Percentiles rank a stretch among this genome's conserved stretches.
Evolutionary conservation across 2,113 vertebrate species (phyloP).

Genomic region (Cinclus cinclus): DNA sequence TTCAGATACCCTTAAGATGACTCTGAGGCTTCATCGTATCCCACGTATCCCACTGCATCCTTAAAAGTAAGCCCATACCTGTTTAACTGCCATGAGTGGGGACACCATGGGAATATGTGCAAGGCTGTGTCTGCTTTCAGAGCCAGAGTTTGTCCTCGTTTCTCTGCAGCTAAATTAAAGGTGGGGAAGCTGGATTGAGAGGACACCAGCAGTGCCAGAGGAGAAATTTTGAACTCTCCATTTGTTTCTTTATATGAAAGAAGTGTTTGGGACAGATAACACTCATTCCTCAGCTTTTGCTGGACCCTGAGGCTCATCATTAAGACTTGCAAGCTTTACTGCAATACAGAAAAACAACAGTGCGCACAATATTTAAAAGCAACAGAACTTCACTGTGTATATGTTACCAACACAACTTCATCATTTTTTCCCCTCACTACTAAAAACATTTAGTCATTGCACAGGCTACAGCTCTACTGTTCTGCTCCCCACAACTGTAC

Average conservation of each 20-base stretch:
- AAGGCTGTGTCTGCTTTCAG: not conserved
- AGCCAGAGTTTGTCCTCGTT: not conserved
- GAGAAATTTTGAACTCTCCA: not conserved
- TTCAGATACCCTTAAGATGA: slow-evolving; percentile 19
- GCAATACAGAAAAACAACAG: not conserved
- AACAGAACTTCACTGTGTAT: not conserved
- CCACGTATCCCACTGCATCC: not conserved
- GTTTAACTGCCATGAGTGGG: not conserved
- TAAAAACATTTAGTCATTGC: not conserved
- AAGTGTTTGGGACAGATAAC: not conserved
- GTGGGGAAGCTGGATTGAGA: not conserved
- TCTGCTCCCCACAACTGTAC: not conserved
- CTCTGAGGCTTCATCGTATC: not conserved
- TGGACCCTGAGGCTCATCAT: not conserved
- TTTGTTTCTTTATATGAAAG: not conserved
- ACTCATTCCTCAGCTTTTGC: not conserved
- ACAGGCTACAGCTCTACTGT: not conserved
- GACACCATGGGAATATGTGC: not conserved
- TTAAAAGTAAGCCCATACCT: not conserved
- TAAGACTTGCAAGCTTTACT: not conserved
- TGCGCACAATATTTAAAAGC: not conserved
- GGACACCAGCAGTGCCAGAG: not conserved
- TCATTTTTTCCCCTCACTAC: not conserved
- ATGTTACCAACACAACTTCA: not conserved
- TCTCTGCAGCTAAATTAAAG: not conserved